Percentiles rank a stretch among this genome's conserved stretches.
Evolutionary conservation across 2,113 vertebrate species (phyloP).

Genomic region (Anolis sagrei): DNA sequence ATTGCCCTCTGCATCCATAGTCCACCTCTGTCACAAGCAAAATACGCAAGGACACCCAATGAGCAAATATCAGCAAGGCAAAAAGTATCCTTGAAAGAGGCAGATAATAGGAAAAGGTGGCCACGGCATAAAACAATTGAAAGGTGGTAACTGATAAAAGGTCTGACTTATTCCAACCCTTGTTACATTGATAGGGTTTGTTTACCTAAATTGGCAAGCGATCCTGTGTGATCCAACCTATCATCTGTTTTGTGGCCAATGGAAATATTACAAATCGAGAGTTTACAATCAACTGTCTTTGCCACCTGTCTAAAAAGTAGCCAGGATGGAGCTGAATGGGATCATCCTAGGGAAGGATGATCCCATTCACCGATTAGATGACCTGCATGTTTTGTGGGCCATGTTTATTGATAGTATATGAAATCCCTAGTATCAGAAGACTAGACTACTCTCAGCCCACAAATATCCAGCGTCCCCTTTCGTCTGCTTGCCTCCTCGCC

Average conservation of each 20-base stretch:
- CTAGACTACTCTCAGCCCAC: not conserved
- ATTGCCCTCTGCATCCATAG: not conserved
- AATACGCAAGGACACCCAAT: not conserved
- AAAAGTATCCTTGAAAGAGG: not conserved
- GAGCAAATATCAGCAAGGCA: not conserved
- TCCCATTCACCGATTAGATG: no score
- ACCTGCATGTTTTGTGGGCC: no score
- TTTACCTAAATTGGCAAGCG: no score
- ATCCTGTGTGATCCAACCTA: no score
- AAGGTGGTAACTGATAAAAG: not conserved
- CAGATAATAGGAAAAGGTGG: not conserved
- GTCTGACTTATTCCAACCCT: no score
- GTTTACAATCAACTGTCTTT: not conserved
- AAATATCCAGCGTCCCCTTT: not conserved
- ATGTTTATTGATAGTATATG: no score
- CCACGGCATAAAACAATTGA: not conserved
- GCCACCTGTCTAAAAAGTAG: not conserved
- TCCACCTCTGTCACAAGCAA: not conserved
- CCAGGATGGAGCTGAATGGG: no score
- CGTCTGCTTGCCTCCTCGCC: not conserved
- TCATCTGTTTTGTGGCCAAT: no score
- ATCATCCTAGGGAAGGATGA: no score
- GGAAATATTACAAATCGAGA: no score
- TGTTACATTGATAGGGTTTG: no score
- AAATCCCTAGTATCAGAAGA: not conserved